phyloP scores from a whole-genome alignment of 1,140 invertebrate genomes.

The Lysiphlebus fabarum region DNA sequence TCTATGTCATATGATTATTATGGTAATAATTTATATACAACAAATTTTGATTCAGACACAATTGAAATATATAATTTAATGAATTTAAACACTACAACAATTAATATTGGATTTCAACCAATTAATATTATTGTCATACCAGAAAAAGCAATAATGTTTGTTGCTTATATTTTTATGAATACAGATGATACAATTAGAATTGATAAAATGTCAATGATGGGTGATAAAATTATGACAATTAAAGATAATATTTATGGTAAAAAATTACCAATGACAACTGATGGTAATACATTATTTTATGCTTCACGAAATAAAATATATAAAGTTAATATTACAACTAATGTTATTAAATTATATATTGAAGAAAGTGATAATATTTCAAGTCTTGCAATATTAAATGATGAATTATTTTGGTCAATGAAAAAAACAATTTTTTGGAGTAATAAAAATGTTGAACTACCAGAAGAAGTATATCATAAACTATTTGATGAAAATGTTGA shows the following conservation, averaged over 20 bases:
- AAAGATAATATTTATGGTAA: too few species aligned
- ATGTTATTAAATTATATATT: too few species aligned
- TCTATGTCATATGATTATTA: slow-evolving; percentile 67
- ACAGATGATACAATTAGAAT: slow-evolving; percentile 55
- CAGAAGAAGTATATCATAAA: too few species aligned
- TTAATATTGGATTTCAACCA: slow-evolving; percentile 67
- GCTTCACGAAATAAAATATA: too few species aligned
- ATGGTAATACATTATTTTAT: too few species aligned
- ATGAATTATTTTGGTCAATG: slow-evolving; percentile 57
- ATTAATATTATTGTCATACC: slow-evolving; percentile 62
- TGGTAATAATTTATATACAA: slow-evolving; percentile 66
- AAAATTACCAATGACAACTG: too few species aligned
- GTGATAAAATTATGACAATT: slow-evolving; percentile 25
- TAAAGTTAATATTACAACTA: too few species aligned
- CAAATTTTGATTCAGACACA: slow-evolving; percentile 59
- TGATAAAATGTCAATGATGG: slow-evolving; percentile 61
- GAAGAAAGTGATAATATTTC: too few species aligned
- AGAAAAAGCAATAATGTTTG: slow-evolving; percentile 65
- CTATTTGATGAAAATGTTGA: too few species aligned
- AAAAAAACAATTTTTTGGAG: slow-evolving; percentile 59
- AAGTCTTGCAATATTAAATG: slow-evolving; percentile 49
- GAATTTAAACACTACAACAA: slow-evolving; percentile 55
- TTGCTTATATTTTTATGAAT: slow-evolving; percentile 55
- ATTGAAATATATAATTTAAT: slow-evolving; percentile 61
- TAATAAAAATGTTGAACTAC: slow-evolving; percentile 44